Evolutionary conservation across 2,113 vertebrate species (phyloP).

Genomic region (Bungarus multicinctus): DNA sequence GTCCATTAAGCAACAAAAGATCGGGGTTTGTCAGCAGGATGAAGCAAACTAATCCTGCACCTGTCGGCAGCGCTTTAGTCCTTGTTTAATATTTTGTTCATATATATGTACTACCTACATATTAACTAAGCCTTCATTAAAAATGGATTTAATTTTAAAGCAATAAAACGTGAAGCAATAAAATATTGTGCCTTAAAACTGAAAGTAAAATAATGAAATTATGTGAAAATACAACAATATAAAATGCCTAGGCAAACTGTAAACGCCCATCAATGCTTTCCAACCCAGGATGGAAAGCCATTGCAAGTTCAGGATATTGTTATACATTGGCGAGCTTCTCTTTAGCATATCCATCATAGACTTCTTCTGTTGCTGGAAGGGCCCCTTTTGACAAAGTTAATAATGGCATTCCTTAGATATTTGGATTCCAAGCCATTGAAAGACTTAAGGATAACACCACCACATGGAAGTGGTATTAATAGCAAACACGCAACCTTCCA

Average conservation of each 20-base stretch:
- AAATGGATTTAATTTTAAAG: not conserved
- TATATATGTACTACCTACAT: not conserved
- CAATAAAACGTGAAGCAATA: not conserved
- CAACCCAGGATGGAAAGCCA: not conserved
- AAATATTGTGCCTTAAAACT: not conserved
- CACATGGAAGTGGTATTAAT: not conserved
- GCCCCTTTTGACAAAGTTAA: not conserved
- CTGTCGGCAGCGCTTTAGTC: not conserved
- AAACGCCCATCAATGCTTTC: not conserved
- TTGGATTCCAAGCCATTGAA: not conserved
- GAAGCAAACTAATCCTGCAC: not conserved
- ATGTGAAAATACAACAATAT: not conserved
- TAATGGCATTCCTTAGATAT: not conserved
- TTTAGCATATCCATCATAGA: not conserved
- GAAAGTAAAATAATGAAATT: not conserved
- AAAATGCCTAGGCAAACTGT: not conserved
- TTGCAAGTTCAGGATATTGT: not conserved
- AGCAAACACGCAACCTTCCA: not conserved
- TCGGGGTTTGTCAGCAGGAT: not conserved
- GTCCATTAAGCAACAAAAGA: not conserved
- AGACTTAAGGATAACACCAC: too few relatives aligned
- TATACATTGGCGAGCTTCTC: too few relatives aligned
- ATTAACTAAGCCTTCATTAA: not conserved
- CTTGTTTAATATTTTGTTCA: not conserved
- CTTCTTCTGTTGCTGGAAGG: not conserved